Evolutionary conservation across 2,888 invertebrate species (phyloP), one percentile per base, ranked within the genome.

Genomic region (Acrocera orbiculus): DNA sequence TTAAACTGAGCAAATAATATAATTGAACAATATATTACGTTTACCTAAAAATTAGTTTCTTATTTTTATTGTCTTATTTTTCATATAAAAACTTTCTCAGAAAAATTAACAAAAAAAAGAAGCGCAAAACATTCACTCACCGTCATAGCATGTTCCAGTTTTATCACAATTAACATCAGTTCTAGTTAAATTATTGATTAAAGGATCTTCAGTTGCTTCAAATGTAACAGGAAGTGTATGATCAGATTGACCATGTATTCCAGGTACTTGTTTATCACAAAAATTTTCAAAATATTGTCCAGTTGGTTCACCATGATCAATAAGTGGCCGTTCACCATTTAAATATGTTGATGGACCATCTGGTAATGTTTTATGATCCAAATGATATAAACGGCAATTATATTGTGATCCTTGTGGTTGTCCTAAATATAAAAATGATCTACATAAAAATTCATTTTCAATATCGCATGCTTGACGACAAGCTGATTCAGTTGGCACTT

Each of bases 71-170:
- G n/a, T n/a, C n/a, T n/a, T n/a, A n/a, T n/a, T n/a, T n/a, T n/a
- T n/a, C n/a, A n/a, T n/a, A n/a, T n/a, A n/a, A n/a, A n/a, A n/a
- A n/a, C n/a, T n/a, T n/a, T n/a, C n/a, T n/a, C 22, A 22, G 8
- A 22, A 3, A 2, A 22, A 10, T 10, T 10, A 10, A 22, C 2
- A 22, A 7, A 22, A 10, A 22, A 22, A 22, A 9, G 1, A 9
- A 3, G 7, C 19, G 5, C 10, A 2, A 10, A 22, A 19, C 19
- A 22, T 10, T 7, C 22, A 22, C 61, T 67, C 67, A 89, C 89
- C 89, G 61, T 92, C 86, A 53, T 90, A 90, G 54, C 90, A 92
- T 44, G 89, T 89, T 54, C 90, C 90, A 35, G 86, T 87, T 53
- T 86, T 85, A 62, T 90, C 90, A 56, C 90, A 92, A 61, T 89